Conservation (phyloP, 2,888 invertebrate genomes). For the Tetanocera ferruginea region DNA sequence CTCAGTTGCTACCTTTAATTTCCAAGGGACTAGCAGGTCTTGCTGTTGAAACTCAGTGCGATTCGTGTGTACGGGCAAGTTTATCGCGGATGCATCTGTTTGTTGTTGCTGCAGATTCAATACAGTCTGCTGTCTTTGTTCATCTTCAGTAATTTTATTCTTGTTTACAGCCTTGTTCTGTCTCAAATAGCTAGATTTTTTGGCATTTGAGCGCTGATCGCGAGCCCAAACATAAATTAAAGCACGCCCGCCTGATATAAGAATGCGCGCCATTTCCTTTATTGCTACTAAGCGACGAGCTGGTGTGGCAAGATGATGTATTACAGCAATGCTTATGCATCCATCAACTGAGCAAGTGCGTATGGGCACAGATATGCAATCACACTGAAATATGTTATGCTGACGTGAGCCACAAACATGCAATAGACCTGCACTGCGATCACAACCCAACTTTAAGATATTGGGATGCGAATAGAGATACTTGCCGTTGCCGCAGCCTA, state of each 20-base stretch:
- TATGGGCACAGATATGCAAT: constrained; percentile 82
- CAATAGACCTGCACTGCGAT: constrained; percentile 79
- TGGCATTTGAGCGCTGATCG: constrained; percentile 79
- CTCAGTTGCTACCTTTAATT: constrained; percentile 69
- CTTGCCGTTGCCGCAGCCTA: constrained; percentile 99
- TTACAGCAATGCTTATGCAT: constrained; percentile 93
- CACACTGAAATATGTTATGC: constrained; percentile 80
- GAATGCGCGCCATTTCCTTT: constrained; percentile 80
- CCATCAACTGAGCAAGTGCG: constrained; percentile 80
- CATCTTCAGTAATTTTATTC: constrained; percentile 66
- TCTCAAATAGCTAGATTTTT: constrained; percentile 80
- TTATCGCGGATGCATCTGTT: constrained; percentile 47
- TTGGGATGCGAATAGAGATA: constrained; percentile 75
- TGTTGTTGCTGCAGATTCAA: constrained; percentile 47
- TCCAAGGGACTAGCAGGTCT: constrained; percentile 97
- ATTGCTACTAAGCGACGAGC: constrained; percentile 82
- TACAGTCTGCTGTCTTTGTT: constrained; percentile 59
- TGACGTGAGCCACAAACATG: constrained; percentile 74
- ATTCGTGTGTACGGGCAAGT: constrained; percentile 86
- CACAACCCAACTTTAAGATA: constrained; percentile 80
- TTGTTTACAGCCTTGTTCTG: constrained; percentile 73
- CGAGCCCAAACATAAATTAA: constrained; percentile 98
- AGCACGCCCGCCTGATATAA: constrained; percentile 81
- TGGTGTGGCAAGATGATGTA: constrained; percentile 93
- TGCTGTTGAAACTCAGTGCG: constrained; percentile 90